Percentiles rank a stretch among this genome's conserved stretches.
phyloP scores from a whole-genome alignment of 2,888 invertebrate genomes.

The Pyrochroa serraticornis region DNA sequence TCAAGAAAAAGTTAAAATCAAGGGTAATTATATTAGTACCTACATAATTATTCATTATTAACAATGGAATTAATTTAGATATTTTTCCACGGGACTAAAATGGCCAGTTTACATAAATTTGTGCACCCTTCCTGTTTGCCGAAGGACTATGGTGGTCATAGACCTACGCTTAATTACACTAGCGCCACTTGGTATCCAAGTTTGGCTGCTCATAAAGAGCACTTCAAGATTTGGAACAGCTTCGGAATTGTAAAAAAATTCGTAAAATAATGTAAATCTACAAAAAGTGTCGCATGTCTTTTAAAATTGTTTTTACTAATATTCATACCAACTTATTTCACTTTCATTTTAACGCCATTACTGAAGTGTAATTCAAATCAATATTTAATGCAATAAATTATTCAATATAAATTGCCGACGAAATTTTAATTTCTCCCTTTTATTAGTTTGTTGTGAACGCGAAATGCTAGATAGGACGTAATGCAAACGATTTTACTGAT shows the following conservation, averaged over 20 bases:
- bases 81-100: constrained; percentile 83
- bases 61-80: constrained; percentile 62
- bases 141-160: constrained; percentile 75
- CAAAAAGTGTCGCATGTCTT: too few species aligned
- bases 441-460: too few species aligned
- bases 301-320: too few species aligned
- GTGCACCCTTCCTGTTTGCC: constrained; percentile 73
- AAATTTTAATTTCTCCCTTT: too few species aligned
- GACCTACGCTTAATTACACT: constrained; percentile 77
- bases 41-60: not conserved
- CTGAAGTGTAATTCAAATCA: too few species aligned
- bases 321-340: too few species aligned
- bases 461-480: too few species aligned
- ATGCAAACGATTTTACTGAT: too few species aligned
- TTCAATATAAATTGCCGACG: too few species aligned
- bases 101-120: constrained; percentile 76
- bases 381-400: too few species aligned
- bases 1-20: constrained; percentile 76
- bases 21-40: constrained; percentile 65
- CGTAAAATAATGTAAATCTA: not conserved
- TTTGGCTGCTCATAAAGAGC: constrained; percentile 68
- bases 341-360: too few species aligned
- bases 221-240: constrained; percentile 71
- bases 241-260: constrained; percentile 67
- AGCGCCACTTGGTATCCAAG: constrained; percentile 80